These are phyloP conservation scores for Monodelphis domestica DNA, from an alignment of 2,797 vertebrate species.

Conservation along the genomic window DNA sequence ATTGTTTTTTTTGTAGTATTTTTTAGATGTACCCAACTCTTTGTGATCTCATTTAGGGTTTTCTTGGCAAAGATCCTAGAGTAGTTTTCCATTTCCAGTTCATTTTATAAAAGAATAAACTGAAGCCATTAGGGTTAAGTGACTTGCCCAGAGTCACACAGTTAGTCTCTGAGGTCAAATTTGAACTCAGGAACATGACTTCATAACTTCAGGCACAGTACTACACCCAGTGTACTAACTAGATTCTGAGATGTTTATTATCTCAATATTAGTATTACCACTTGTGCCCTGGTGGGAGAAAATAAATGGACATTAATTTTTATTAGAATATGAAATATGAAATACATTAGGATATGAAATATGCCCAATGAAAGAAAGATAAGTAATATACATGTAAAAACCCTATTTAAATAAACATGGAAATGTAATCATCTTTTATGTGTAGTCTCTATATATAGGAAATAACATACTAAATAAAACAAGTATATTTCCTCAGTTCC, in stretches of 20 bases:
- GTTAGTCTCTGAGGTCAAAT: too few relatives aligned
- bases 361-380: background rate
- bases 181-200: too few relatives aligned
- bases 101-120: too few relatives aligned
- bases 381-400: background rate
- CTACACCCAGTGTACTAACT: too few relatives aligned
- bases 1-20: slow-evolving; percentile 26
- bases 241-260: background rate
- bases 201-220: too few relatives aligned
- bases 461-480: background rate
- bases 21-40: too few relatives aligned
- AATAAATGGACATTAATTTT: background rate
- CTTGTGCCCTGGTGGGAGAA: background rate
- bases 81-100: too few relatives aligned
- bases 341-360: background rate
- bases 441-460: background rate
- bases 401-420: background rate
- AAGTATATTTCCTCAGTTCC: background rate
- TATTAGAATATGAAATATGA: background rate
- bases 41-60: too few relatives aligned
- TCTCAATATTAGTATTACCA: background rate
- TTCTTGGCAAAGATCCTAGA: too few relatives aligned
- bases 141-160: too few relatives aligned
- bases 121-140: too few relatives aligned
- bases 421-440: background rate